Conservation (phyloP, 2,888 invertebrate genomes). For the Cryptus viduatorius region DNA sequence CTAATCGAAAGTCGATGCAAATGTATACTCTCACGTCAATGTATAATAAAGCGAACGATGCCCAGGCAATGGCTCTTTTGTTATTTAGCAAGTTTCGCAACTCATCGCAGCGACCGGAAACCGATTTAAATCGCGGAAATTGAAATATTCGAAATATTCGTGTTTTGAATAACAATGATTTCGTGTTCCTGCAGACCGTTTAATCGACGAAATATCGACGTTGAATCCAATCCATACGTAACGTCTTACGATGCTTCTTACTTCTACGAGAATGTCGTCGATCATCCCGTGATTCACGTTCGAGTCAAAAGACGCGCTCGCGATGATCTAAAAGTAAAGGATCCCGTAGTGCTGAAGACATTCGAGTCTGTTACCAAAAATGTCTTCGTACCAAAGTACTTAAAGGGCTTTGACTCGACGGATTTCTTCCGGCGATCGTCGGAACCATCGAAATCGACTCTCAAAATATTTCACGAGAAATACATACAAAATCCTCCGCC, state of each 20-base stretch:
- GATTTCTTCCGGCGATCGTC: slow-evolving; percentile 65
- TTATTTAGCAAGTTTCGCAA: neutral
- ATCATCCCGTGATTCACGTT: slow-evolving; percentile 60
- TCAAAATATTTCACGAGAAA: slow-evolving; percentile 68
- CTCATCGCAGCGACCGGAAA: neutral
- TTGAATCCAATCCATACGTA: slow-evolving; percentile 52
- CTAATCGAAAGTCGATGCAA: slow-evolving; percentile 50
- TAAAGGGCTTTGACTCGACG: slow-evolving; percentile 18
- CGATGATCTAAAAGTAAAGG: slow-evolving; percentile 48
- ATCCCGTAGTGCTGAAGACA: slow-evolving; percentile 30
- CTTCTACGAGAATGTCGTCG: slow-evolving; percentile 64
- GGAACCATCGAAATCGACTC: slow-evolving; percentile 34
- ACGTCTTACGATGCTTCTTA: slow-evolving; percentile 68
- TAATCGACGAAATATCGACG: slow-evolving; percentile 25
- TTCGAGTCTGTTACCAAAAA: slow-evolving; percentile 41
- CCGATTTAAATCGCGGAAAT: neutral
- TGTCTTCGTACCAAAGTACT: slow-evolving; percentile 52
- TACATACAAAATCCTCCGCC: slow-evolving; percentile 63
- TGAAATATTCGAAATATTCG: neutral
- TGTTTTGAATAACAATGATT: slow-evolving; percentile 30
- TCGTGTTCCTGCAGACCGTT: slow-evolving; percentile 40
- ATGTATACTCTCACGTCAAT: slow-evolving; percentile 77
- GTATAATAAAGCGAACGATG: slow-evolving; percentile 78
- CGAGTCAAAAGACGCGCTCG: slow-evolving; percentile 43
- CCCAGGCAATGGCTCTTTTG: slow-evolving; percentile 64